Percentiles rank a stretch among this genome's conserved stretches.
Conservation (phyloP, 2,797 vertebrate species). For the Acanthiza pusilla region DNA sequence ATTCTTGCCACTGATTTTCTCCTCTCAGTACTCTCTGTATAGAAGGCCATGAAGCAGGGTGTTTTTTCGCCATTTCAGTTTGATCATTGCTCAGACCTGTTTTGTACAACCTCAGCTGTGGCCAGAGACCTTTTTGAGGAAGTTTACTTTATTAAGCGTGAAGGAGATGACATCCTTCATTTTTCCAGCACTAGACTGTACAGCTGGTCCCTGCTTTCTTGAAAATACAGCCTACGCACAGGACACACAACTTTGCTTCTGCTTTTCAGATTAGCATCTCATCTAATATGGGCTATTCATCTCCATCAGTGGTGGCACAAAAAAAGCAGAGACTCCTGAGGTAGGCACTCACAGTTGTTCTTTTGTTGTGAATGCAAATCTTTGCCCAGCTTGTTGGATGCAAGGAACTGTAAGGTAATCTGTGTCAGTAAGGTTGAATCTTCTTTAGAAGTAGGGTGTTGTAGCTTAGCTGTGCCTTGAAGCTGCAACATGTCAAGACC, state of each 20-base stretch:
- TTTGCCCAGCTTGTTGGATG: neutral
- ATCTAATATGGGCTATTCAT: neutral
- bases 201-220: neutral
- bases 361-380: neutral
- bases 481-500: neutral
- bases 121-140: neutral
- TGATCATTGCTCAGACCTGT: neutral
- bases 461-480: neutral
- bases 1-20: neutral
- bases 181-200: neutral
- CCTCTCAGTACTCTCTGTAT: neutral
- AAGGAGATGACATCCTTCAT: neutral
- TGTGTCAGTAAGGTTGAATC: neutral
- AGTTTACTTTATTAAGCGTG: neutral
- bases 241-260: neutral
- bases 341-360: neutral
- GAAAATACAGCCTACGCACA: rapidly evolving
- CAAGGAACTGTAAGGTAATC: neutral
- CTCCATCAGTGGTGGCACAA: neutral
- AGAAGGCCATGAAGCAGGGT: neutral
- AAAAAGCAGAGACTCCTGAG: neutral
- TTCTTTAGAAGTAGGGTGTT: neutral
- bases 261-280: neutral
- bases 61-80: neutral
- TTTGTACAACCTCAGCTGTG: neutral